Evolutionary conservation across 2,113 vertebrate genomes (phyloP), one percentile per base, ranked within the genome.

Genomic region (Genyomyrus donnyi): DNA sequence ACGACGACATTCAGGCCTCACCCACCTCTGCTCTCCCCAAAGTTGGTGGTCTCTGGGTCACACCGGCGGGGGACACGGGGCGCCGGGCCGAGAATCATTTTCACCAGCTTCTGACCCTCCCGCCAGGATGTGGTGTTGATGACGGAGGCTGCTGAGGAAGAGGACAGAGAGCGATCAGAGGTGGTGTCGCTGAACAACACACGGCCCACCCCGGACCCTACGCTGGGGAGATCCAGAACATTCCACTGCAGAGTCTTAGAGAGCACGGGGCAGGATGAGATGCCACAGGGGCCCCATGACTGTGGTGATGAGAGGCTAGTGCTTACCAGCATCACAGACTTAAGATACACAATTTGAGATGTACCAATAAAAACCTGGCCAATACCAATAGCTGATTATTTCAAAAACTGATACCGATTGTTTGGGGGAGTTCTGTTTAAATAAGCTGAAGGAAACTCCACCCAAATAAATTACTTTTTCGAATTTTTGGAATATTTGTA

Each of bases 81-180:
- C 83, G 93, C 93, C 89, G 98, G 96, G 90, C 98, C 98, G 49
- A 99, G 93, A 17, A 99, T 95, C 95, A 97, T 98, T 89, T 97
- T 98, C 62, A 96, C 97, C 89, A 99, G 92, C 91, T 97, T 99
- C 91, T 98, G 98, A 91, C 98, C 98, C 83, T 99, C 97, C 74
- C 98, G 93, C 98, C 98, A 99, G 17, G 98, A 97, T 1, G 97
- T 96, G 88, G 97, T 95, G 91, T 93, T 97, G 93, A 98, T 98
- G 77, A 94, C 91, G 95, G 93, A 90, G 85, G 88, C 66, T 27
- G 66, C 89, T 90, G 83, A 88, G 58, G 48, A 70, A 1, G 83
- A 88, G 58, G 62, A 70, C 4, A 9, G 10, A 70, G 5, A 13
- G n/a, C 24, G 0, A 52, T 46, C n/a, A 83, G 39, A 83, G 19